Base-by-base conservation (phyloP, 1,140 invertebrate species). In the Drosophila quadrilineata region DNA sequence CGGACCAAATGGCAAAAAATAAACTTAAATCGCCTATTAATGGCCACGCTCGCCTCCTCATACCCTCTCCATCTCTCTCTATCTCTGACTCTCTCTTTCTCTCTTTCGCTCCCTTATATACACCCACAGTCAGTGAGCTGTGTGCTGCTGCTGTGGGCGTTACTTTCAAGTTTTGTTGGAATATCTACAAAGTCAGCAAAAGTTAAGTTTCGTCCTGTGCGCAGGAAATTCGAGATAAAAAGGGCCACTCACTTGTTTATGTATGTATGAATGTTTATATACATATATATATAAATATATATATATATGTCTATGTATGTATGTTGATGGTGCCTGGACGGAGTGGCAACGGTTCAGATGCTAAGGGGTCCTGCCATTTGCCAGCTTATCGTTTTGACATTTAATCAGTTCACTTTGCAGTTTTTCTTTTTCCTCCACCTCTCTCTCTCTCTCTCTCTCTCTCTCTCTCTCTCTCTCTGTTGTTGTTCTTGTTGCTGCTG, bases 11-110 rank as follows among this genome's bases (percentile, higher is more conserved):
- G 76, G 24, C 76, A 75, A 80, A 80, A 80, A 80, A 80, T 80
- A 75, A 80, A 80, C 75, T 80, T 71, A 80, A 80, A 80, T 80
- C 76, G 76, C 72, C 76, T 80, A 80, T 80, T 80, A 80, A 80
- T 80, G 72, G 62, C 52, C 56, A 36, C 57, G 26, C 16, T 10
- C 29, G 3, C 2, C 40, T n/a, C n/a, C 19, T 21, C 19, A 9
- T 5, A 21, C 35, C 26, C 26, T 3, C 6, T 21, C 17, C 17
- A 1, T 14, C n/a, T 12, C 24, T 9, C n/a, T 28, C 24, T 17
- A 12, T 10, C 12, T 36, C 22, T 21, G 2, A 17, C 10, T 8
- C 26, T 16, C 6, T 36, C 29, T 12, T 29, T 45, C 28, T 28
- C 46, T 45, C 28, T 40, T 24, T 45, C 29, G 52, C 24, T 19